A percentile compares a stretch with the other conserved stretches of the same genome.
Conservation (phyloP, 2,888 invertebrate genomes). For the Eupithecia exiguata region DNA sequence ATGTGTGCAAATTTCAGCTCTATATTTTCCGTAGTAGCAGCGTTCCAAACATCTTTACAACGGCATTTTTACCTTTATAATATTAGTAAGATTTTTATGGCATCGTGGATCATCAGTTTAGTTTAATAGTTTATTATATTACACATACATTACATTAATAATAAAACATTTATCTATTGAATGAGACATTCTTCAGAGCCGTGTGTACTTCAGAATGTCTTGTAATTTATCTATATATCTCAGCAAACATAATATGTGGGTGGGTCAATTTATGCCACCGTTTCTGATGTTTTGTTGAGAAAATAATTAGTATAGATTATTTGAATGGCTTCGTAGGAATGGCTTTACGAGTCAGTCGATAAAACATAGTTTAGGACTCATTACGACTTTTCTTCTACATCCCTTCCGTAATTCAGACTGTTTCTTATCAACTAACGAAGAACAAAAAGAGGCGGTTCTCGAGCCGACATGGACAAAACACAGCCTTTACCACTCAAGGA, state of each 20-base stretch:
- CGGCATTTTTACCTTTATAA: no score
- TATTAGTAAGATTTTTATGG: no score
- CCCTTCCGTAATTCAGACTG: background rate
- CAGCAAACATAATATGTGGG: background rate
- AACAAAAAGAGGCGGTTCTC: no score
- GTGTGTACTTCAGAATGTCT: slow-evolving; percentile 33
- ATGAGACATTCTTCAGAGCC: background rate
- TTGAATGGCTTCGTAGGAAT: background rate
- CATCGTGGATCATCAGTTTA: no score
- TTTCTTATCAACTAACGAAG: background rate
- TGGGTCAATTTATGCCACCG: background rate
- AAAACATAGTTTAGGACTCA: background rate
- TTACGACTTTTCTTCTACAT: background rate
- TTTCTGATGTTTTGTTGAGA: background rate
- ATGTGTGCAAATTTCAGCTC: background rate
- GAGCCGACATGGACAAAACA: no score
- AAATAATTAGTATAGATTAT: background rate
- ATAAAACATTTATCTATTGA: background rate
- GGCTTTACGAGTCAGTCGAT: background rate
- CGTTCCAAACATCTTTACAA: no score
- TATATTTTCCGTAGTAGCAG: no score
- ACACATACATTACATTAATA: background rate
- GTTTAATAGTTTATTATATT: background rate
- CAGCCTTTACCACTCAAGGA: no score
- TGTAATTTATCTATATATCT: slow-evolving; percentile 53